Base-by-base conservation (phyloP, 37 sponge, comb jelly and placozoan genomes). In the Amphimedon queenslandica region DNA sequence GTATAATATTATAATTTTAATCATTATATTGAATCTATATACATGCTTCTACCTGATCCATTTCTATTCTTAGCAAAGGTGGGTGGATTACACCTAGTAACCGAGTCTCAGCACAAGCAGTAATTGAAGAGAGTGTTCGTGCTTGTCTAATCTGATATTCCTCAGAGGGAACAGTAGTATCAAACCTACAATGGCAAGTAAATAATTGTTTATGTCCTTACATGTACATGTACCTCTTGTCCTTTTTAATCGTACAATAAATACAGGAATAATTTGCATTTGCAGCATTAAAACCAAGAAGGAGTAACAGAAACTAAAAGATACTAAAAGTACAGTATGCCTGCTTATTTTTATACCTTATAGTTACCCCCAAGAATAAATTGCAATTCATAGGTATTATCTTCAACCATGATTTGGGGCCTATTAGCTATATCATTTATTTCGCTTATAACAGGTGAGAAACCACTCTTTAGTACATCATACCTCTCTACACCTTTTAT, bases 311-410 rank as follows among this genome's bases (percentile, higher is more conserved):
- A 28, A 55, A 72, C 73, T 72, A 37, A n/a, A 72, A 16, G 25
- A 18, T 4, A 34, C 35, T 29, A 70, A 11, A 5, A 40, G 28
- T 70, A 5, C 24, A 21, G 20, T 21, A 40, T 70, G 27, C 40
- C 35, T 27, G 40, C 27, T 27, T 21, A 23, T 18, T n/a, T n/a
- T 43, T 25, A n/a, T 73, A 73, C 73, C 73, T 73, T 73, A 4
- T 57, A 73, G 37, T 73, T 58, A 11, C 57, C 56, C 25, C 73
- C 73, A 29, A 73, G 38, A 16, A 73, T 21, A 30, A 73, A 40
- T 8, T 55, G 37, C 23, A 73, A 33, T 20, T 36, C 4, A 11
- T 56, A 56, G 11, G 18, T 57, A 8, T 4, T 57, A 4, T 35
- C 60, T 1, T 43, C 73, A 32, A 73, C 37, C 67, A 34, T 31